Evolutionary conservation across 2,888 invertebrate species (phyloP).

Genomic region (Xanthia icteritia): DNA sequence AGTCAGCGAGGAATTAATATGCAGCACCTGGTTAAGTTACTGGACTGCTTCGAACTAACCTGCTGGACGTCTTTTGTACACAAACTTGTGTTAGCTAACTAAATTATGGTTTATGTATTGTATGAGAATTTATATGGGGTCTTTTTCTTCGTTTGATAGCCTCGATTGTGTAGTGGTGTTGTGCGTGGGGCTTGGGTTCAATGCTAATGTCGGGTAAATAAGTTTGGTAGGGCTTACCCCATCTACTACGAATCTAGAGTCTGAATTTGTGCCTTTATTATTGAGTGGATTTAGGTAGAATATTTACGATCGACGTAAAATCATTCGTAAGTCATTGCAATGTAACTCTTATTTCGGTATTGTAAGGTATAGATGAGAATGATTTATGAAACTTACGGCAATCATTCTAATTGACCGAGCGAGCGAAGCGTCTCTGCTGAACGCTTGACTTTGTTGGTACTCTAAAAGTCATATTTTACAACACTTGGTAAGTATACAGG

Average conservation of each 20-base stretch:
- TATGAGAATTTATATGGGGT: background rate
- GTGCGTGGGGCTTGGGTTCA: background rate
- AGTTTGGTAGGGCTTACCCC: background rate
- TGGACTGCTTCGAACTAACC: background rate
- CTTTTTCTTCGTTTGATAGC: background rate
- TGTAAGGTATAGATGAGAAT: background rate
- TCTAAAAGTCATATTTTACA: no score
- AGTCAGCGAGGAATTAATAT: slow-evolving; percentile 55
- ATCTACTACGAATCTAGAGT: background rate
- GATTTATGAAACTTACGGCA: background rate
- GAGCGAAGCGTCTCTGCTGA: no score
- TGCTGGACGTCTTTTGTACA: slow-evolving; percentile 4
- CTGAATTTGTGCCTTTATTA: background rate
- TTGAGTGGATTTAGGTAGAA: background rate
- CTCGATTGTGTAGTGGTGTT: background rate
- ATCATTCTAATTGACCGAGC: background rate
- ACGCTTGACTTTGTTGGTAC: no score
- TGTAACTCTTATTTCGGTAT: no score
- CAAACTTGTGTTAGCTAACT: slow-evolving; percentile 14
- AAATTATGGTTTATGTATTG: slow-evolving; percentile 1
- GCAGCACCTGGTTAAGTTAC: slow-evolving; percentile 48
- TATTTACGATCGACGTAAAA: background rate
- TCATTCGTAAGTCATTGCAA: background rate
- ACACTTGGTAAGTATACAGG: no score
- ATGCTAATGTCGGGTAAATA: background rate